A percentile compares a stretch with the other conserved stretches of the same genome.
Conservation (phyloP, 2,888 invertebrate species). For the Smittia sp. region DNA sequence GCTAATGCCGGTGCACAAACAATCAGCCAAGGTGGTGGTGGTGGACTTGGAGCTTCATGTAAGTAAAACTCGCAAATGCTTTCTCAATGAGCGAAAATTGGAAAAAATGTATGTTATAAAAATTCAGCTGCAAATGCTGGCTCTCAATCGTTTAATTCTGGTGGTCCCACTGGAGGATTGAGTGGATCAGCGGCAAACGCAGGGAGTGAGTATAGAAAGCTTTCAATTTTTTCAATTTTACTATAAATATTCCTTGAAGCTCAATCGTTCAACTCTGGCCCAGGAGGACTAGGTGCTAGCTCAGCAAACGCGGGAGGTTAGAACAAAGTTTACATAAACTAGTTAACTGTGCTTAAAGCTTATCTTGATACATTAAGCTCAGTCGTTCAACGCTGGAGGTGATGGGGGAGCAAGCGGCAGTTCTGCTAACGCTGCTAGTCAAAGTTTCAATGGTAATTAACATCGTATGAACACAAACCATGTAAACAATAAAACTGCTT, state of each 20-base stretch:
- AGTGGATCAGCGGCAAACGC: constrained; percentile 11
- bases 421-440: constrained; percentile 2
- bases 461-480: not conserved
- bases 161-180: not conserved
- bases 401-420: not conserved
- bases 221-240: not conserved
- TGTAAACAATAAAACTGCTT: not conserved
- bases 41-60: constrained; percentile 18
- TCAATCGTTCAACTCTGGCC: constrained; percentile 3
- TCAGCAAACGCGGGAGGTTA: constrained; percentile 16
- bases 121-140: constrained; percentile 4
- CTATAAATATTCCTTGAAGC: not conserved
- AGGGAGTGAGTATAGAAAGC: not conserved
- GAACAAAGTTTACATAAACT: not conserved
- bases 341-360: not conserved
- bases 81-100: constrained; percentile 12
- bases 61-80: not conserved
- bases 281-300: not conserved
- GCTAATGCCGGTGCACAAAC: constrained; percentile 15
- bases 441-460: not conserved
- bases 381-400: constrained; percentile 10
- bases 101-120: not conserved
- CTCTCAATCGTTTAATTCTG: not conserved
- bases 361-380: not conserved
- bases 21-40: not conserved